A percentile compares a stretch with the other conserved stretches of the same genome.
Evolutionary conservation across 2,797 vertebrate genomes (phyloP).

Genomic region (Dallia pectoralis): DNA sequence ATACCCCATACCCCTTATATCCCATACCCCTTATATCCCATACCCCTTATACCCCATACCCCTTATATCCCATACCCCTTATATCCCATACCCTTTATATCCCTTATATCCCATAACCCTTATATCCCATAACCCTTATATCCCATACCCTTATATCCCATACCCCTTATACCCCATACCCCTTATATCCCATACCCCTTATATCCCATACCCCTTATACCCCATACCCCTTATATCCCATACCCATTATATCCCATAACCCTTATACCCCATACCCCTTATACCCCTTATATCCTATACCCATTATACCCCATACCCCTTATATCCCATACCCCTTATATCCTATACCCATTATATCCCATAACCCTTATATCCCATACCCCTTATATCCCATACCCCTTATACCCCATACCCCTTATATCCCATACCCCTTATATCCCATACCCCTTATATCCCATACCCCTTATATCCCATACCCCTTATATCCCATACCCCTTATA

Average conservation of each 20-base stretch:
- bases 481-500: slow-evolving; percentile 40
- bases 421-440: slow-evolving; percentile 42
- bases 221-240: slow-evolving; percentile 38
- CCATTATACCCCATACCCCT: slow-evolving; percentile 29
- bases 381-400: slow-evolving; percentile 38
- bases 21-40: slow-evolving; percentile 42
- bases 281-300: slow-evolving; percentile 40
- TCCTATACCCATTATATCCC: slow-evolving; percentile 36
- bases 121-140: slow-evolving; percentile 39
- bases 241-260: slow-evolving; percentile 34
- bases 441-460: too few relatives aligned
- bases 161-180: slow-evolving; percentile 29
- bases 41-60: slow-evolving; percentile 29
- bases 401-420: slow-evolving; percentile 28
- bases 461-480: slow-evolving; percentile 40
- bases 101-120: too few relatives aligned
- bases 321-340: slow-evolving; percentile 40
- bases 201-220: slow-evolving; percentile 34
- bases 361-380: slow-evolving; percentile 41
- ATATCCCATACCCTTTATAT: too few relatives aligned
- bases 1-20: slow-evolving; percentile 28
- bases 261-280: slow-evolving; percentile 41
- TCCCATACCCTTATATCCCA: slow-evolving; percentile 42
- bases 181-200: too few relatives aligned
- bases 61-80: too few relatives aligned